Conservation (phyloP, 2,797 vertebrate species). For the Halcyon leucocephala region DNA sequence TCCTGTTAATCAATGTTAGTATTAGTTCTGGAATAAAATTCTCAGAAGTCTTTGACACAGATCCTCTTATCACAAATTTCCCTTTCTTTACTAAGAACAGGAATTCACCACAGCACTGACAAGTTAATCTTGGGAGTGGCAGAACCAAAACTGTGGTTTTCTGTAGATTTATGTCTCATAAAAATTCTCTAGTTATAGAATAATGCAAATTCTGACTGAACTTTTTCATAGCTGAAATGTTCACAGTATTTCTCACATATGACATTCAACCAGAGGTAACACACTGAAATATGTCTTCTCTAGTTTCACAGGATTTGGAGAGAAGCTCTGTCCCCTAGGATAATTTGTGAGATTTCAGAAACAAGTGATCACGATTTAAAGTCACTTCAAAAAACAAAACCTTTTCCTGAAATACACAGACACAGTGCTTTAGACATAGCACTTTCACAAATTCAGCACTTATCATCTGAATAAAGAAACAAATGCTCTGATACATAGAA, state of each 20-base stretch:
- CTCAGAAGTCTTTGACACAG: background rate
- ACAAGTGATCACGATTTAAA: background rate
- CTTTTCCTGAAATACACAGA: background rate
- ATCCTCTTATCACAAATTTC: background rate
- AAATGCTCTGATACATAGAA: background rate
- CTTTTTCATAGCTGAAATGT: background rate
- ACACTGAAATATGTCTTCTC: background rate
- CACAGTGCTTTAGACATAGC: background rate
- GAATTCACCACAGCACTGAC: background rate
- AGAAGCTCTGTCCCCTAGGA: background rate
- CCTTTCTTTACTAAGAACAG: background rate
- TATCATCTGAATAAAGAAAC: background rate
- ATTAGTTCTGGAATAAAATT: background rate
- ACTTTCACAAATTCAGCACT: background rate
- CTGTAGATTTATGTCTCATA: background rate
- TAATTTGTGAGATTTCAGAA: background rate
- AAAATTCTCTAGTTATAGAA: background rate
- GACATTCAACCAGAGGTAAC: background rate
- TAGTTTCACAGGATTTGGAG: background rate
- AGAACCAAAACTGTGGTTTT: background rate
- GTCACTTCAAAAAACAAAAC: background rate
- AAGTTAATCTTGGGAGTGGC: background rate
- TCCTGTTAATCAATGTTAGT: background rate
- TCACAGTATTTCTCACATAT: background rate
- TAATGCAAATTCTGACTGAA: background rate